Conservation (phyloP, 1,140 invertebrate genomes). For the Elymnias hypermnestra region DNA sequence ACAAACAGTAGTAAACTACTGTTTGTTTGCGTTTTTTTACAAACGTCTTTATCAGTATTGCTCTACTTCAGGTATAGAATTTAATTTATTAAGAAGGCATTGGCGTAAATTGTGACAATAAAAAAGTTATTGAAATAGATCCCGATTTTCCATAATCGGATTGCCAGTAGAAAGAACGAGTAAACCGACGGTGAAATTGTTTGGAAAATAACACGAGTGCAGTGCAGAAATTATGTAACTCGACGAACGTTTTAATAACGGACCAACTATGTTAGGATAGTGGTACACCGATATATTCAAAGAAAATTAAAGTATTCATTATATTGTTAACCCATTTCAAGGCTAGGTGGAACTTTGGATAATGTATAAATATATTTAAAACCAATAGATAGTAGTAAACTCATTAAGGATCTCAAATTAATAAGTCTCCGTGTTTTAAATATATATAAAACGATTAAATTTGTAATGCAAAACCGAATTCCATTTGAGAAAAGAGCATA, state of each 20-base stretch:
- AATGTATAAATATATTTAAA: no score
- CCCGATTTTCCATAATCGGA: conserved; percentile 7
- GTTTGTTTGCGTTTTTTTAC: no score
- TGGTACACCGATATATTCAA: neutral
- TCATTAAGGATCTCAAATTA: no score
- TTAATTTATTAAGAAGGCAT: neutral
- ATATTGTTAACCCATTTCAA: no score
- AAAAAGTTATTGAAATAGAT: neutral
- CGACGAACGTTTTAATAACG: conserved; percentile 15
- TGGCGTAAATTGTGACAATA: neutral
- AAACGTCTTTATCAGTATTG: no score
- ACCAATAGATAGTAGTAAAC: no score
- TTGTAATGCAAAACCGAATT: no score
- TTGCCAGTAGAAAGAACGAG: neutral
- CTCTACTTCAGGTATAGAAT: neutral
- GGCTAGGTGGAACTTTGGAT: no score
- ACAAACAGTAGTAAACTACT: neutral
- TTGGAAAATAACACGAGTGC: conserved; percentile 14
- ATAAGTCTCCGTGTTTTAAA: no score
- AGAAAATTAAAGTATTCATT: no score
- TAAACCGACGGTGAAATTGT: conserved; percentile 28
- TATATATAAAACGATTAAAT: no score
- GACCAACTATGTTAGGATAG: conserved; percentile 8
- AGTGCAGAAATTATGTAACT: conserved; percentile 17
- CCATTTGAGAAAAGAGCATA: no score